Evolutionary conservation across 2,797 vertebrate species (phyloP).

Genomic region (Gallinago stenura): DNA sequence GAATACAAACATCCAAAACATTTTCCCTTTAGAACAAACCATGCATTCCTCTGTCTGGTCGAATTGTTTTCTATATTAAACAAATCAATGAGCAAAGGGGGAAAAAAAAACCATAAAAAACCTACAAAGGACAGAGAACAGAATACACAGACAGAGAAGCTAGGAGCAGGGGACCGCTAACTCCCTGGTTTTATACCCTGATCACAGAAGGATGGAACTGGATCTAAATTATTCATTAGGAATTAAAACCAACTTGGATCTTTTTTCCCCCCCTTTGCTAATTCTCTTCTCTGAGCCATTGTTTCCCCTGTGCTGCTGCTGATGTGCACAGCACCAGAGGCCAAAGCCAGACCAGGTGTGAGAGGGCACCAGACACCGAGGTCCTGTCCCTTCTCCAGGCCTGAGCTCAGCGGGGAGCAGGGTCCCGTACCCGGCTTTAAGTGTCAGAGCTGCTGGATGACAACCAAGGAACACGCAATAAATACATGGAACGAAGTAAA

Average conservation of each 20-base stretch:
- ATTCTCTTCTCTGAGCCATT: not conserved
- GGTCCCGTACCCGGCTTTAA: not conserved
- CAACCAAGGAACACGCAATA: not conserved
- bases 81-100: not conserved
- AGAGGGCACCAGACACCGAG: not conserved
- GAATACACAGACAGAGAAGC: not conserved
- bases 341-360: not conserved
- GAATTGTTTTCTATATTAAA: not conserved
- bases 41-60: not conserved
- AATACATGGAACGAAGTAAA: not conserved
- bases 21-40: not conserved
- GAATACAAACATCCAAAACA: not conserved
- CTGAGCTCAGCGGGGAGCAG: not conserved
- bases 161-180: rapidly evolving
- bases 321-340: not conserved
- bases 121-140: not conserved
- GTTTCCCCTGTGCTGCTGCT: not conserved
- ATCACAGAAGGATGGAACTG: not conserved
- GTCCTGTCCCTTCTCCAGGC: not conserved
- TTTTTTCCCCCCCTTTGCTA: not conserved
- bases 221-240: not conserved
- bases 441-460: not conserved
- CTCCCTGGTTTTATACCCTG: not conserved
- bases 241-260: not conserved
- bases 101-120: not conserved